These are phyloP conservation scores for Patella pellucida DNA, from an alignment of 2,888 invertebrate genomes.

Conservation along the genomic window DNA sequence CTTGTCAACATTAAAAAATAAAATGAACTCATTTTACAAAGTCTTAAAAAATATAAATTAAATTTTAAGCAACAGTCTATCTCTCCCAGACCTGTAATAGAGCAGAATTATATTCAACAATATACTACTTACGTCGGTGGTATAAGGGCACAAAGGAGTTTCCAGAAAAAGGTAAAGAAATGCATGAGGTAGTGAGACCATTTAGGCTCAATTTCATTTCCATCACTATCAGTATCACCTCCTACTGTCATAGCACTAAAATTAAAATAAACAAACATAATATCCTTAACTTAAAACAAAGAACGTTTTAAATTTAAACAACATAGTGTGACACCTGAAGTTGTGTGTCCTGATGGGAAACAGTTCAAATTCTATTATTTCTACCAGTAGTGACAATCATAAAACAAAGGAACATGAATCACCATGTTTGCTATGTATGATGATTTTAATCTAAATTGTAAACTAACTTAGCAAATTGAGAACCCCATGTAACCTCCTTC, in stretches of 20 bases:
- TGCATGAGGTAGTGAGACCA: constrained; percentile 64
- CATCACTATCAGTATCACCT: constrained; percentile 57
- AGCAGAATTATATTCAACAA: neutral
- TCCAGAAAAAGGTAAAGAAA: constrained; percentile 68
- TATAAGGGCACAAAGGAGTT: constrained; percentile 62
- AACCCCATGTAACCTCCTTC: constrained; percentile 59
- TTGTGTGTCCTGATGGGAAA: no score
- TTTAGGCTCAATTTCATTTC: constrained; percentile 51
- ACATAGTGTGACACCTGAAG: no score
- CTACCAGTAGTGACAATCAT: no score
- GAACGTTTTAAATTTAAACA: no score
- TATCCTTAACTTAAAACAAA: no score
- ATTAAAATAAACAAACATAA: constrained; percentile 9
- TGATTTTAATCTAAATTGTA: neutral
- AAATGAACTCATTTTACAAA: no score
- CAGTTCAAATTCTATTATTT: no score
- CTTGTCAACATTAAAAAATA: no score
- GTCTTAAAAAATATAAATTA: no score
- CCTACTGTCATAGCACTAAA: constrained; percentile 63
- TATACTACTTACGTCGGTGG: constrained; percentile 61
- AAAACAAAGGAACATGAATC: no score
- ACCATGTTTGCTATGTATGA: no score
- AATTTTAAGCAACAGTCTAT: no score
- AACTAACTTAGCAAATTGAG: constrained; percentile 57
- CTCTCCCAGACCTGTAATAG: neutral